Percentiles rank a stretch among this genome's conserved stretches.
phyloP scores from a whole-genome alignment of 2,113 vertebrate species.

The cattle (Bos taurus) region ARS-UCD2.0 NC_037336.1:77952501-77953000 shows the following conservation, averaged over 20 bases:
- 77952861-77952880: background rate
- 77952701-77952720: background rate
- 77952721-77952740: background rate
- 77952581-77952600: background rate
- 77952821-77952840: background rate
- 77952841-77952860: background rate
- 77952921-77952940: background rate
- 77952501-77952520: background rate
- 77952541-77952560: background rate
- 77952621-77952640: background rate
- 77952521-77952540: background rate
- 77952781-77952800: background rate
- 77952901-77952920: background rate
- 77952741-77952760: fast-evolving
- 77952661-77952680: background rate
- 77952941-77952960: background rate
- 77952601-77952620: background rate
- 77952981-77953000: background rate
- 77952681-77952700: background rate
- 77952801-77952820: background rate
- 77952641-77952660: background rate
- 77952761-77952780: background rate
- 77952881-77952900: background rate
- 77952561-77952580: background rate
- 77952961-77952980: background rate